Base-by-base conservation (phyloP, 2,888 invertebrate genomes). In the Cynaeus angustus region DNA sequence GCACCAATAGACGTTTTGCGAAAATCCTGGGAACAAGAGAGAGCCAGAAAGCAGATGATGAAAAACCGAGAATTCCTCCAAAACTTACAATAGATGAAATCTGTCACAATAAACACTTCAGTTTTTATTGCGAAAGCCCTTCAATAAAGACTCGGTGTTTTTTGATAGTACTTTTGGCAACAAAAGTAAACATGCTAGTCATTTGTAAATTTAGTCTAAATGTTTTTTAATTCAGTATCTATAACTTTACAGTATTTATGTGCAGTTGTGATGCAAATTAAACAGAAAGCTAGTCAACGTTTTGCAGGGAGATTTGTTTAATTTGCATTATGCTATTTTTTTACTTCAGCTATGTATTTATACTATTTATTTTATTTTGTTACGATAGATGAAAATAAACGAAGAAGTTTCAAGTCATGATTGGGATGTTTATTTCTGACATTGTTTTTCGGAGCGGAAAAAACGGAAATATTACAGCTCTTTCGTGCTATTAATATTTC, bases 1-100 rank as follows among this genome's bases (percentile, higher is more conserved):
- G 72, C 74, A 6, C 71, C 72, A 2, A 74, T 74, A 13, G 72
- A 74, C 33, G 72, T 71, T 7, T 46, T 74, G 12, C 64, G 74
- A 21, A 72, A 73, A 16, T 53, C 71, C 16, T 71, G 71, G 74
- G 59, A 66, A 67, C 66, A 75, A 72, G 52, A 77, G 74, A 30
- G 73, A 71, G 62, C 75, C 77, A 64, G 76, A 73, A 72, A 66
- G 69, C 72, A 37, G 43, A 62, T 62, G 67, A 48, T 67, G 41
- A 66, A 69, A 26, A 81, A 81, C 69, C 70, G 77, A 45, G 66
- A 73, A 53, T 76, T 75, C 55, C 71, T 79, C 46, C 72, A 75
- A 13, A 61, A 73, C 74, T 65, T 68, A 64, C 41, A 48, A 13
- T 70, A 64, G 56, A 66, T 21, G n/a, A 41, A 33, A 45, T 3